Conservation (phyloP, 2,113 vertebrate species). For the Pseudopodoces humilis region DNA sequence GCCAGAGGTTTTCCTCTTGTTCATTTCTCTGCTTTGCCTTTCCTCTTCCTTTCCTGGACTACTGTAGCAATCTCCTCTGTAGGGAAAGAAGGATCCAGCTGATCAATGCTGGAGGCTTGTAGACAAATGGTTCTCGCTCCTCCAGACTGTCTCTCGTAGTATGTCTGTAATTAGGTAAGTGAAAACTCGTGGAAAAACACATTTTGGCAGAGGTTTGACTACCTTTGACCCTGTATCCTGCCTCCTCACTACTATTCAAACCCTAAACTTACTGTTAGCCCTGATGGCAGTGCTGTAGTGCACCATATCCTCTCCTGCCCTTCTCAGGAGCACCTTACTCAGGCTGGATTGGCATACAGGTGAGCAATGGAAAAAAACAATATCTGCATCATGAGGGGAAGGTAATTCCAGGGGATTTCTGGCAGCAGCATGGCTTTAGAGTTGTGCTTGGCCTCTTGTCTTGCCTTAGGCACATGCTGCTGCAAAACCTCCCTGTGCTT, state of each 20-base stretch:
- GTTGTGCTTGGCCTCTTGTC: background rate
- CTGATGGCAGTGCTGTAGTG: background rate
- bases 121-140: background rate
- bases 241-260: background rate
- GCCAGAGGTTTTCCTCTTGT: constrained; percentile 51
- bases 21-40: constrained; percentile 43
- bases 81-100: background rate
- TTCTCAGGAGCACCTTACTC: background rate
- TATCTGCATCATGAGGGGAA: background rate
- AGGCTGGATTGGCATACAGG: background rate
- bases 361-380: background rate
- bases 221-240: background rate
- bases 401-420: background rate
- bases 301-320: background rate
- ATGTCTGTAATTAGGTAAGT: background rate
- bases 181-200: background rate
- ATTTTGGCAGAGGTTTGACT: background rate
- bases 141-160: background rate
- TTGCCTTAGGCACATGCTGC: background rate
- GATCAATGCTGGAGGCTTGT: background rate
- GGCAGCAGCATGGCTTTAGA: background rate
- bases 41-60: background rate
- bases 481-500: background rate
- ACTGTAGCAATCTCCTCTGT: background rate
- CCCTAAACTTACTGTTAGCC: background rate